Conservation (phyloP, 2,113 vertebrate genomes). For the Ophiodon elongatus region DNA sequence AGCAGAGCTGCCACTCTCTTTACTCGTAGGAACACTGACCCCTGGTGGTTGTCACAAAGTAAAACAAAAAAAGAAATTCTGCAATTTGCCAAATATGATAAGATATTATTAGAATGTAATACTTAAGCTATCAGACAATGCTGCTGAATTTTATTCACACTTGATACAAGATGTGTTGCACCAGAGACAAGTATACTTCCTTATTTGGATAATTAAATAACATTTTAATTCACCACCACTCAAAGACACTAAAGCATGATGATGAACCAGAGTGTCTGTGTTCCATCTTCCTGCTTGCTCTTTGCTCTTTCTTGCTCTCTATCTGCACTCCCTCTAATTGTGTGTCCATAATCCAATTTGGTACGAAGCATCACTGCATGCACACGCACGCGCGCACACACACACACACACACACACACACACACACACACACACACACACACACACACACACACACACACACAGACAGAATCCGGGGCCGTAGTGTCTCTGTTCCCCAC, state of each 20-base stretch:
- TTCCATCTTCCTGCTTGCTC: constrained; percentile 3
- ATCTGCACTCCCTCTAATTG: constrained; percentile 30
- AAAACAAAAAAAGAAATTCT: no score
- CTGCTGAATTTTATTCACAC: background rate
- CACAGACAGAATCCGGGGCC: constrained; percentile 74
- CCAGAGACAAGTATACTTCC: background rate
- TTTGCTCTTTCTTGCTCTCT: constrained; percentile 24
- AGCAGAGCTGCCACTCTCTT: background rate
- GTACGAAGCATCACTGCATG: constrained; percentile 77
- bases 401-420: constrained; percentile 22
- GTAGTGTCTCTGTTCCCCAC: constrained; percentile 87
- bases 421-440: constrained; percentile 15
- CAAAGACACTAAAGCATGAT: background rate
- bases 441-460: constrained; percentile 22
- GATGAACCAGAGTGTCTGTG: background rate
- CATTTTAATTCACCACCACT: background rate
- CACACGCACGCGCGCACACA: constrained; percentile 3
- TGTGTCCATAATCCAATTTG: constrained; percentile 87
- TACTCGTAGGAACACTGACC: constrained; percentile 72
- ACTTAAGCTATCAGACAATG: background rate
- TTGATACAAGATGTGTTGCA: background rate
- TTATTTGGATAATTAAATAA: background rate
- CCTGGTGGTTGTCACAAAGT: constrained; percentile 53
- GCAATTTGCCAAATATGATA: background rate
- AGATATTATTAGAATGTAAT: background rate